Evolutionary conservation across 2,797 vertebrate species (phyloP), one percentile per base, ranked within the genome.

Genomic region (Champsocephalus esox): DNA sequence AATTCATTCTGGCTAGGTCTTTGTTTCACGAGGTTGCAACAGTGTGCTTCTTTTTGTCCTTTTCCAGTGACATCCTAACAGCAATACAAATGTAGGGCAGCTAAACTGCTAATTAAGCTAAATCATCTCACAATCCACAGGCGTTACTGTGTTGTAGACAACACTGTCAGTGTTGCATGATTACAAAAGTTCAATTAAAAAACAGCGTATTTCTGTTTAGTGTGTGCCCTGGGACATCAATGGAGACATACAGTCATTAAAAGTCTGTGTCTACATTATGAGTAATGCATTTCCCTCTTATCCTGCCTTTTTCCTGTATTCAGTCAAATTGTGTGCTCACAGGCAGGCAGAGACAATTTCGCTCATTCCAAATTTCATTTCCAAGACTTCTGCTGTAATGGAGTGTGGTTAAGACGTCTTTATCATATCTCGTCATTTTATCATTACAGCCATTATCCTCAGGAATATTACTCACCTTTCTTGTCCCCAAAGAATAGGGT

Each of bases 401-500:
- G 54, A 80, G 83, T 88, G 64, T 77, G 65, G n/a, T 51, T 60
- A 46, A 75, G 69, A 88, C 77, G 74, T 79, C 78, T 84, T 83
- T 48, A 84, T 87, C 70, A 79, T 66, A 70, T 76, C 77, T 73
- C 60, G 72, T 77, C 28, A 45, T 79, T 84, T 82, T 51, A 75
- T 87, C 69, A 78, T 83, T 71, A 73, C 3, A 5, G 64, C 54
- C 71, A 63, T 83, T 69, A 82, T 79, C 55, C 21, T 2, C 4
- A 0, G 67, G 56, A 80, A 46, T 41, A 81, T 85, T 75, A 84
- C 91, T 96, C 92, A 99, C 98, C 98, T 97, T 99, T 99, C 94
- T 99, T 99, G 94, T 99, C 97, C 77, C 99, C 98, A 14, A 99
- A 99, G 94, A 98, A 99, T 46, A 99, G 96, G 0, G 98, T 99